Percentiles rank a stretch among this genome's conserved stretches.
Conservation (phyloP, 2,797 vertebrate genomes). For the Phyllotis vaccarum region DNA sequence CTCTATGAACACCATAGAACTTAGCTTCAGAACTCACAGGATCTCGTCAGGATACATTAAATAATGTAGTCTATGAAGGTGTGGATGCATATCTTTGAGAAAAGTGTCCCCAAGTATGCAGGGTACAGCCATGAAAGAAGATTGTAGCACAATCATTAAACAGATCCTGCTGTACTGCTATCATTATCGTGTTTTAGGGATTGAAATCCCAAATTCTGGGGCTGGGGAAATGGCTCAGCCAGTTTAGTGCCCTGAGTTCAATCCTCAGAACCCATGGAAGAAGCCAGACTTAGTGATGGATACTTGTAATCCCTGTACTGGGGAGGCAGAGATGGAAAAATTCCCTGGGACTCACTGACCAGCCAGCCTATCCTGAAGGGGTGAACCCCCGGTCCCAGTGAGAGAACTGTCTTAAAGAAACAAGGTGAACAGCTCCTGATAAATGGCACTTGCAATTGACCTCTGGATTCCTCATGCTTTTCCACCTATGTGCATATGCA, state of each 20-base stretch:
- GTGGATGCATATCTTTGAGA: not conserved
- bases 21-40: conserved; percentile 19
- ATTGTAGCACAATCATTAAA: not conserved
- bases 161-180: conserved; percentile 10
- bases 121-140: not conserved
- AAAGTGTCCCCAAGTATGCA: not conserved
- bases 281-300: not conserved
- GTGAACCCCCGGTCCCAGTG: too few relatives aligned
- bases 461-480: not conserved
- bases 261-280: not conserved
- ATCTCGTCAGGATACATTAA: not conserved
- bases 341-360: not conserved
- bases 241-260: not conserved
- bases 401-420: not conserved
- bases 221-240: not conserved
- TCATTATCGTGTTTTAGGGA: not conserved
- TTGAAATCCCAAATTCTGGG: not conserved
- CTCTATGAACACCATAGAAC: not conserved
- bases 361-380: not conserved
- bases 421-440: not conserved
- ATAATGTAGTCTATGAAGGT: not conserved
- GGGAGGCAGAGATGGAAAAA: not conserved
- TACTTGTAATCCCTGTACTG: not conserved
- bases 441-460: too few relatives aligned
- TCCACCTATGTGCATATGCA: not conserved